Base-by-base conservation (phyloP, 2,888 invertebrate species). In the Dyspetes luteomarginatus region DNA sequence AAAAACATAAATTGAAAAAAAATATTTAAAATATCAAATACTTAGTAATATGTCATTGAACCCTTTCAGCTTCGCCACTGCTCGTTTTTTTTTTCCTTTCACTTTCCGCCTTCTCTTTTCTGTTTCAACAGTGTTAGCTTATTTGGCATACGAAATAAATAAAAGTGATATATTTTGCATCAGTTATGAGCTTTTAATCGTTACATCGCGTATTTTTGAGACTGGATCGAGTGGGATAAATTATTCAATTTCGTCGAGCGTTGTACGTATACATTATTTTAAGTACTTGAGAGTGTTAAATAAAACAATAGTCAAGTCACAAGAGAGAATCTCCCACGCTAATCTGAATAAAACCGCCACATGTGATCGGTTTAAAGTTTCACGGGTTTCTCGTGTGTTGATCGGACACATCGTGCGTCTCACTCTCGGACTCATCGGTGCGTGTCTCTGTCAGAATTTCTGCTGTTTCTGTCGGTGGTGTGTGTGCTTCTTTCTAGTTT, bases 361-460 rank as follows among this genome's bases (percentile, higher is more conserved):
- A 30, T 50, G 19, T 36, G 30, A 24, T 12, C 2, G 48, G 22
- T 48, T 48, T 17, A 9, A 64, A 45, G 50, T 50, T 65, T 50
- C 50, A 50, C 48, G 56, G 28, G 65, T 22, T 65, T n/a, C 30
- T 30, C 2, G 28, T 64, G 28, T 48, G 17, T 48, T n/a, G n/a
- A 28, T 9, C 26, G 12, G 12, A 45, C 43, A 1, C n/a, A 45
- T 28, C 17, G 4, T 4, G 28, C 9, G 28, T 64, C 12, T 48
- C 30, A 15, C 19, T 48, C 15, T 3, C 41, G 12, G n/a, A n/a
- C n/a, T n/a, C 15, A n/a, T 43, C 22, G 15, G 15, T n/a, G 2
- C 4, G 64, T 48, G 45, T 48, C 9, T 19, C 64, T 64, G 48
- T 45, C 17, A 64, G 28, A n/a, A n/a, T n/a, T n/a, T n/a, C n/a